A percentile compares a stretch with the other conserved stretches of the same genome.
Conservation (phyloP, 2,113 vertebrate genomes). For the Callipepla californica region DNA sequence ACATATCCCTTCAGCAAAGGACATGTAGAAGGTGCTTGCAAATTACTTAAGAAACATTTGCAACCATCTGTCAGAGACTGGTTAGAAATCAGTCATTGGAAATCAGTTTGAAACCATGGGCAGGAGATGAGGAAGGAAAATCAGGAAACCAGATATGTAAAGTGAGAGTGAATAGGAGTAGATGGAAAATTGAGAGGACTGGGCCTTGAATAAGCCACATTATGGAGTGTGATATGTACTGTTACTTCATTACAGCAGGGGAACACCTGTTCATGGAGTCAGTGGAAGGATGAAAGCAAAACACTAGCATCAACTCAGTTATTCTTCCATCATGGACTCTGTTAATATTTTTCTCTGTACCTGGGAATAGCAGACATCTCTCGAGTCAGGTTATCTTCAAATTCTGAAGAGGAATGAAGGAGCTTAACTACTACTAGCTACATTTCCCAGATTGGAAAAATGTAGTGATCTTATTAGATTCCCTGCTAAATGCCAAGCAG, state of each 20-base stretch:
- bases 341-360: neutral
- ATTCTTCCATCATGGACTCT: neutral
- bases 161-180: neutral
- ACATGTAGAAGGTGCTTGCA: fast-evolving
- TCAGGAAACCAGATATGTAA: neutral
- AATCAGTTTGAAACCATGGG: neutral
- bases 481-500: neutral
- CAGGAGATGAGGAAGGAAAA: neutral
- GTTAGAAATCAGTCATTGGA: neutral
- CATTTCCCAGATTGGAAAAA: neutral
- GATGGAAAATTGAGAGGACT: neutral
- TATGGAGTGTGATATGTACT: fast-evolving
- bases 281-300: neutral
- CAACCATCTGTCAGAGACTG: neutral
- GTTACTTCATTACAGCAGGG: neutral
- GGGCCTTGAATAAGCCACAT: neutral
- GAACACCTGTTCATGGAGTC: neutral
- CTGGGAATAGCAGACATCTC: neutral
- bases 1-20: neutral
- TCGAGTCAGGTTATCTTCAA: neutral
- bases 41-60: neutral
- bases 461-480: neutral
- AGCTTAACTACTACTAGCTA: neutral
- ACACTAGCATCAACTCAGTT: neutral
- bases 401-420: neutral